Base-by-base conservation (phyloP, 2,888 invertebrate species). In the Leptura quadrifasciata region DNA sequence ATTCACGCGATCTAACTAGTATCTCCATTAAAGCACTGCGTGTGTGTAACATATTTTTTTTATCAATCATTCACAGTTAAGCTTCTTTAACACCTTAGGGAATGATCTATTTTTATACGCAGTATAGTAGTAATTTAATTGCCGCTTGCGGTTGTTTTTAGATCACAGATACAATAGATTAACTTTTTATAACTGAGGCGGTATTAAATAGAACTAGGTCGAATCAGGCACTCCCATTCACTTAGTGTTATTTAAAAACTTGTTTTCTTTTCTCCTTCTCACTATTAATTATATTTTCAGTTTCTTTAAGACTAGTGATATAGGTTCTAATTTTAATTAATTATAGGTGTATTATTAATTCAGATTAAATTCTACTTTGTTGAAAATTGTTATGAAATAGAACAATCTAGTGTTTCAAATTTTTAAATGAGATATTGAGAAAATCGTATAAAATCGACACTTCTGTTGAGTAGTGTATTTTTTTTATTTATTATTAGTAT, bases 1-100 rank as follows among this genome's bases (percentile, higher is more conserved):
- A 17, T 60, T 21, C 74, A 74, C 21, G 54, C 68, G 54, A 31
- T 61, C 47, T 69, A 74, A 69, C 74, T 68, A 74, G 74, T 68
- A 61, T 68, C 57, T 74, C 65, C 69, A 74, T 74, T 74, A 74
- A 54, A 39, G 69, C 52, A 18, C 18, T 31, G 35, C 24, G 31
- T 73, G 65, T 64, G 73, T 67, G 65, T 54, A 55, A 18, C 52
- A 2, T 31, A 8, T 27, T 69, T 69, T 69, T 69, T 57, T 58
- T 69, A 69, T 69, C 69, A 69, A 69, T 69, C 69, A 69, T 69
- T 69, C 69, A 63, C 35, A 17, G 35, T 39, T 63, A 63, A 47
- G 39, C 39, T 63, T 63, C 63, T 63, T 47, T 17, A 63, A 35
- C 39, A 63, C 63, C 63, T 63, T 20, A 12, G 63, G 35, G 39